Percentiles rank a stretch among this genome's conserved stretches.
Evolutionary conservation across 2,888 invertebrate species (phyloP).

Genomic region (Megaustenia siamemsis): DNA sequence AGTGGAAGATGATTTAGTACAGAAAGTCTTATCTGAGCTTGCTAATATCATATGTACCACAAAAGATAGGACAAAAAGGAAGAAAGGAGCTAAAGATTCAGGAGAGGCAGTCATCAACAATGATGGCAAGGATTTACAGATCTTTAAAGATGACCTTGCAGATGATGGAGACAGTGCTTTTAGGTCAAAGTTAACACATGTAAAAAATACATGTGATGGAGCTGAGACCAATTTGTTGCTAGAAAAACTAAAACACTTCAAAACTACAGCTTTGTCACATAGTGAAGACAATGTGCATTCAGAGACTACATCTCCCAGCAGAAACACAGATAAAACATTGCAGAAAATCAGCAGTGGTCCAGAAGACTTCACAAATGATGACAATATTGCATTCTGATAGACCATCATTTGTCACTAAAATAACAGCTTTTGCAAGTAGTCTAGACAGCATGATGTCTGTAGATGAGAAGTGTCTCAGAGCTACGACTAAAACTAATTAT

Average conservation of each 20-base stretch:
- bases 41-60: not conserved
- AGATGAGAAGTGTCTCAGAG: slow-evolving; percentile 37
- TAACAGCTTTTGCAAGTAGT: not conserved
- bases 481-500: slow-evolving; percentile 50
- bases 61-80: not conserved
- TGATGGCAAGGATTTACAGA: not conserved
- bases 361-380: not conserved
- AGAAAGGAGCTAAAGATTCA: not conserved
- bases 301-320: not conserved
- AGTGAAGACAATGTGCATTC: not conserved
- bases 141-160: not conserved
- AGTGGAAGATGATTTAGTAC: not conserved
- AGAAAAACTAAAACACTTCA: slow-evolving; percentile 9
- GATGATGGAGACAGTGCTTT: not conserved
- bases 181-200: not conserved
- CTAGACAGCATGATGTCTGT: slow-evolving; percentile 6
- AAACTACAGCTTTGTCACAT: slow-evolving; percentile 16
- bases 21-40: not conserved
- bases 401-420: not conserved
- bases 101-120: not conserved
- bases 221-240: not conserved
- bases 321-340: not conserved
- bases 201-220: not conserved
- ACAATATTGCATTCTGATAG: not conserved
- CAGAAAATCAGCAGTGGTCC: not conserved